These are phyloP conservation scores for Anguilla megastoma DNA, from an alignment of 2,797 vertebrate genomes.

Conservation along the genomic window DNA sequence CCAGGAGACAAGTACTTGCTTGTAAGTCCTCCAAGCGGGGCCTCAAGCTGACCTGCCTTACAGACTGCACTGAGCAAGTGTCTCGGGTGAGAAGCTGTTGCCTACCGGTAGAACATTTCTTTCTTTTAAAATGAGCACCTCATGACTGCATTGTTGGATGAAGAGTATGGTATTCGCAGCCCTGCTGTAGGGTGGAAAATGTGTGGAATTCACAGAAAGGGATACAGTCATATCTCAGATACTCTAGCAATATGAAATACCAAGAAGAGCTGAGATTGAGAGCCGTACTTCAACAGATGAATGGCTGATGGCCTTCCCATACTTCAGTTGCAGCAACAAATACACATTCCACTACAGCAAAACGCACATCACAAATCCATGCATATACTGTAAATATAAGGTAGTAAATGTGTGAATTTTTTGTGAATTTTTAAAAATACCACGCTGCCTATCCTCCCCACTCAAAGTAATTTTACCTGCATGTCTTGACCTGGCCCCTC, in stretches of 20 bases:
- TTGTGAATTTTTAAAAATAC: too few relatives aligned
- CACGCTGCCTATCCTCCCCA: neutral
- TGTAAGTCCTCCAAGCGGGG: slow-evolving; percentile 61
- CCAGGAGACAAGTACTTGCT: slow-evolving; percentile 78
- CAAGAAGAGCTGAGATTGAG: neutral
- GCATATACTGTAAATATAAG: neutral
- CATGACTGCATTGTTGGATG: neutral
- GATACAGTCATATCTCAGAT: neutral
- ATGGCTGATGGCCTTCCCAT: neutral
- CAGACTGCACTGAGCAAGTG: slow-evolving; percentile 69
- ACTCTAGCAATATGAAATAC: neutral
- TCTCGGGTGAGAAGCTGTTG: slow-evolving; percentile 72
- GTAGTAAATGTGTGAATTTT: neutral
- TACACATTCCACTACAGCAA: neutral
- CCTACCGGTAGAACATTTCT: neutral
- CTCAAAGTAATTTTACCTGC: neutral
- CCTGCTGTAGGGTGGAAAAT: neutral
- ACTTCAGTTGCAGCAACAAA: neutral
- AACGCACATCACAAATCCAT: neutral
- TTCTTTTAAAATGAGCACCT: neutral
- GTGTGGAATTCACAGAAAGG: neutral
- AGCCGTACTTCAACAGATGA: neutral
- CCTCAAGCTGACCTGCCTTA: slow-evolving; percentile 57
- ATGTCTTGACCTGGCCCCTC: slow-evolving; percentile 16
- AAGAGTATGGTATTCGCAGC: neutral